These are phyloP conservation scores for Cydia splendana DNA, from an alignment of 1,140 invertebrate genomes.

Conservation along the genomic window DNA sequence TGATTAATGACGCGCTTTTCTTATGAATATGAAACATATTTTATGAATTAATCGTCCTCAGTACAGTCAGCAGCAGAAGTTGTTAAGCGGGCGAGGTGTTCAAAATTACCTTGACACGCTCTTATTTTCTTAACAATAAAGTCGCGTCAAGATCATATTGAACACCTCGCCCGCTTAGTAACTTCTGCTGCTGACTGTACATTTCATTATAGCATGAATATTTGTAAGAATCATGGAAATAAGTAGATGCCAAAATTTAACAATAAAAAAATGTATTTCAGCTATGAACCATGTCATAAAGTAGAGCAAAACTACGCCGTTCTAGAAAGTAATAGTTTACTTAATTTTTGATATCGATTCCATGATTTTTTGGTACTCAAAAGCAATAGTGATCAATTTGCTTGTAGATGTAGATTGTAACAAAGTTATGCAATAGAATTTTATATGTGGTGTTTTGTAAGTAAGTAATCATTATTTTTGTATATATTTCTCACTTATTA, in stretches of 20 bases:
- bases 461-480: slow-evolving; percentile 28
- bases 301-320: background rate
- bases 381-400: slow-evolving; percentile 24
- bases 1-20: slow-evolving; percentile 17
- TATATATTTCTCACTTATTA: slow-evolving; percentile 30
- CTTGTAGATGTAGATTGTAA: slow-evolving; percentile 18
- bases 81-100: too few species aligned
- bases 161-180: too few species aligned
- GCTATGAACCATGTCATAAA: too few species aligned
- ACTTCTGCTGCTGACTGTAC: background rate
- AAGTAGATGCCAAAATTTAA: background rate
- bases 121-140: too few species aligned
- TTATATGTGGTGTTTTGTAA: slow-evolving; percentile 32
- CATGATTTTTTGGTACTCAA: slow-evolving; percentile 21
- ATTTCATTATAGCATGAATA: slow-evolving; percentile 1
- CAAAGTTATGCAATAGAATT: slow-evolving; percentile 30
- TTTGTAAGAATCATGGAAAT: slow-evolving; percentile 14
- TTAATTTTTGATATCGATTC: background rate
- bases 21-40: slow-evolving; percentile 19
- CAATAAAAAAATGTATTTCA: background rate
- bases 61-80: background rate
- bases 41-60: background rate
- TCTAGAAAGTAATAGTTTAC: background rate
- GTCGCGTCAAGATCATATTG: too few species aligned
- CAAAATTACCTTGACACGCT: too few species aligned